These are phyloP conservation scores for Mus minutoides DNA, from an alignment of 2,797 vertebrate genomes.

Conservation along the genomic window DNA sequence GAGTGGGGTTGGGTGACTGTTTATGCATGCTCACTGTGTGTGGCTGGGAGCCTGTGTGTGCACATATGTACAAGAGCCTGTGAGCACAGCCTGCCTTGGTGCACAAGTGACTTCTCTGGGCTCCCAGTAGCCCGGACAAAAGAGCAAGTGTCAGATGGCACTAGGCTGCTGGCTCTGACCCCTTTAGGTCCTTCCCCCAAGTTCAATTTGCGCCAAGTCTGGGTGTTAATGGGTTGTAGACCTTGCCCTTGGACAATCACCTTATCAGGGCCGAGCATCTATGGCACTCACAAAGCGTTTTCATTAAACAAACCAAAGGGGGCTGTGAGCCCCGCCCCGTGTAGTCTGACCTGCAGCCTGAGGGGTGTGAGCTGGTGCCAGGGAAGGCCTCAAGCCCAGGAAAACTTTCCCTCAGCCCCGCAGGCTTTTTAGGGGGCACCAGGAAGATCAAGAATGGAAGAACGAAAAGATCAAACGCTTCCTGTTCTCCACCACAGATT, in stretches of 20 bases:
- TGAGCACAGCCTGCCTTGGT: too few species aligned
- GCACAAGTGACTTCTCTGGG: neutral
- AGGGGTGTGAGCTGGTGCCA: slow-evolving; percentile 62
- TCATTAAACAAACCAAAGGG: slow-evolving; percentile 80
- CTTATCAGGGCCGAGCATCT: slow-evolving; percentile 83
- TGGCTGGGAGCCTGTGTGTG: neutral
- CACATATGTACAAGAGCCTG: too few species aligned
- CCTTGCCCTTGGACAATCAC: slow-evolving; percentile 76
- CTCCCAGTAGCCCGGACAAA: slow-evolving; percentile 72
- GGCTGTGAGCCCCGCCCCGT: neutral
- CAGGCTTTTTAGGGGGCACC: neutral
- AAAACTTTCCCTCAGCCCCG: slow-evolving; percentile 13
- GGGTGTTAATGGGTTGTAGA: slow-evolving; percentile 76
- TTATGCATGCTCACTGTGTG: fast-evolving
- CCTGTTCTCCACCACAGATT: slow-evolving; percentile 63
- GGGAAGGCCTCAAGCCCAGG: neutral
- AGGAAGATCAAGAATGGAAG: slow-evolving; percentile 34
- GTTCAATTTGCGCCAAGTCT: slow-evolving; percentile 77
- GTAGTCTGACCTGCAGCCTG: slow-evolving; percentile 37
- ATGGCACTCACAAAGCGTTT: slow-evolving; percentile 74
- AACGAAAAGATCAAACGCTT: slow-evolving; percentile 73
- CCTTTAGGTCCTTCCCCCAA: slow-evolving; percentile 60
- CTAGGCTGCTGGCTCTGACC: neutral
- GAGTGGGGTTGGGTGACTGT: fast-evolving
- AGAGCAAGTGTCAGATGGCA: slow-evolving; percentile 61